phyloP scores from a whole-genome alignment of 1,140 invertebrate genomes.

The Apocrypta bakeri region DNA sequence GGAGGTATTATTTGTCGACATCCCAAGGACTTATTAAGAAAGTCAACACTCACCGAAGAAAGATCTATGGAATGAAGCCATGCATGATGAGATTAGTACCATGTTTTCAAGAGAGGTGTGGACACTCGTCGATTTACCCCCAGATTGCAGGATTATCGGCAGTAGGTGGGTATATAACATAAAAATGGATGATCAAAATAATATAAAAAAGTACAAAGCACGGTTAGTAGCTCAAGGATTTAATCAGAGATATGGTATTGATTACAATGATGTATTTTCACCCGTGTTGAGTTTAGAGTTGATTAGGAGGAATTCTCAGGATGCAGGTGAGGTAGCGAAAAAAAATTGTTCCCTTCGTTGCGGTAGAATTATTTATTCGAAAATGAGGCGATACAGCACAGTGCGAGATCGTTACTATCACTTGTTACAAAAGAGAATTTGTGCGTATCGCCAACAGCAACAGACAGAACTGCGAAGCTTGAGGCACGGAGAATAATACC shows the following conservation, averaged over 20 bases:
- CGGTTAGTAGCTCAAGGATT: neutral
- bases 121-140: conserved; percentile 11
- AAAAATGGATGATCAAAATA: conserved; percentile 11
- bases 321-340: too few relatives aligned
- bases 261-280: conserved; percentile 8
- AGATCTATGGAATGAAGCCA: neutral
- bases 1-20: neutral
- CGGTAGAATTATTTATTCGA: too few relatives aligned
- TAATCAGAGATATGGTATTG: neutral
- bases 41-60: conserved; percentile 19
- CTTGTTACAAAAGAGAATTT: too few relatives aligned
- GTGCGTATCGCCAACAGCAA: too few relatives aligned
- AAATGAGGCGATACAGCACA: too few relatives aligned
- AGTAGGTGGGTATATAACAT: neutral
- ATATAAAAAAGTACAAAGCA: conserved; percentile 6
- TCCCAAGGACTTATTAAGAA: conserved; percentile 2
- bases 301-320: too few relatives aligned
- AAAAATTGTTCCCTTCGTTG: too few relatives aligned
- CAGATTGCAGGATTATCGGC: neutral
- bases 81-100: neutral
- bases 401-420: too few relatives aligned
- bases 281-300: neutral
- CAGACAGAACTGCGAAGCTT: too few relatives aligned
- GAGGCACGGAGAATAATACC: too few relatives aligned
- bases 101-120: neutral